Base-by-base conservation (phyloP, 2,888 invertebrate genomes). In the Ypsolopha scabrella region DNA sequence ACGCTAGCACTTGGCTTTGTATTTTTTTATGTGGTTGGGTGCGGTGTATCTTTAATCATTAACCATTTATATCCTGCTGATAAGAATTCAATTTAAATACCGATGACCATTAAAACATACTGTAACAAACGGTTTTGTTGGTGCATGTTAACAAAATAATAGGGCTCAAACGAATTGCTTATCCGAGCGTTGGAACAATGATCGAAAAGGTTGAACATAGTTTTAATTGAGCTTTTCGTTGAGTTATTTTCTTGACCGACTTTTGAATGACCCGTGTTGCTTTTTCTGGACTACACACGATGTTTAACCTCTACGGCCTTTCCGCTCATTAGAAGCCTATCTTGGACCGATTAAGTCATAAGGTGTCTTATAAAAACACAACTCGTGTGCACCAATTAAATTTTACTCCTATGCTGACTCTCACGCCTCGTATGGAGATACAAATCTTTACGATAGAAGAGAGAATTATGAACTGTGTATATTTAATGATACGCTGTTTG, bases 241-340 rank as follows among this genome's bases (percentile, higher is more conserved):
- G 51, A 51, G 52, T 47, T 51, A 56, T 24, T 24, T 24, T 24
- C 24, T 24, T 4, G 53, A 58, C 41, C 6, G 45, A 46, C 45
- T 53, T 52, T 53, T 51, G 24, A 24, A 24, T 24, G 24, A 24
- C 24, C 24, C 24, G 24, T 2, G 24, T 24, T 24, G 24, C 4
- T 24, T 24, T 24, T 24, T 3, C 24, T 41, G 48, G 53, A 79
- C 80, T 79, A 68, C 78, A 77, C 77, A 75, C 76, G 77, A 68
- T 56, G 78, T 70, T 71, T 72, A 74, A 63, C 66, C 61, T 75
- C 76, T 76, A 77, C 72, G 70, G 76, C 72, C 77, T 81, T 81
- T 78, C 75, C 80, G 81, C 80, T 80, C 80, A 81, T 85, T 82
- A 80, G 78, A 74, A 70, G 71, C 68, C 76, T 78, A 77, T 80